Base-by-base conservation (phyloP, 2,888 invertebrate species). In the Rhagonycha lutea region DNA sequence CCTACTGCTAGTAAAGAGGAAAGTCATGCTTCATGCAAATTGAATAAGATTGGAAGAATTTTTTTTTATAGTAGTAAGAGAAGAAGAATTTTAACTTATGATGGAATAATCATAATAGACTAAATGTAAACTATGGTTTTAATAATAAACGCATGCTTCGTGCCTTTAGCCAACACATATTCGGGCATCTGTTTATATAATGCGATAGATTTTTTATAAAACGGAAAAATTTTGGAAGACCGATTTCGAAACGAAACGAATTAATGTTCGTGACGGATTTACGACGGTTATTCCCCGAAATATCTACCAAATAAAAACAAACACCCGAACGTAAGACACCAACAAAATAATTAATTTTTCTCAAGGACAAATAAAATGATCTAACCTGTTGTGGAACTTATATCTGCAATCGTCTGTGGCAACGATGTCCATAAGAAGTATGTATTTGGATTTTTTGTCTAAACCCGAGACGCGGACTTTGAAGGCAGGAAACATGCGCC, bases 401-500 rank as follows among this genome's bases (percentile, higher is more conserved):
- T 95, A 95, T 91, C 95, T 93, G 92, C 96, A 96, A 92, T 97
- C 97, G 91, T 98, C 97, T 85, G 96, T 96, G 86, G 97, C 96
- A 87, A 97, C 96, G 91, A 97, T 96, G 94, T 98, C 97, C 96
- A 98, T 95, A 89, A 98, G 94, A 87, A 97, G 93, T 89, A 97
- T 96, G 93, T 98, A 98, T 92, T 97, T 98, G 91, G 97, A 95
- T 91, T 96, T 95, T 92, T 96, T 96, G 93, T 98, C 97, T 90
- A 98, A 93, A 89, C 97, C 97, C 90, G 95, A 95, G 87, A 98
- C 95, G 90, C 97, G 95, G 89, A 97, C 96, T 93, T 97, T 97
- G 93, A 94, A 97, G 90, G 97, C 96, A 90, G 98, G 98, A 92
- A 98, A 98, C 96, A 98, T 98, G 91, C 97, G 95, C 92, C 97